phyloP scores from a whole-genome alignment of 2,113 vertebrate species.

The Lontra canadensis region DNA sequence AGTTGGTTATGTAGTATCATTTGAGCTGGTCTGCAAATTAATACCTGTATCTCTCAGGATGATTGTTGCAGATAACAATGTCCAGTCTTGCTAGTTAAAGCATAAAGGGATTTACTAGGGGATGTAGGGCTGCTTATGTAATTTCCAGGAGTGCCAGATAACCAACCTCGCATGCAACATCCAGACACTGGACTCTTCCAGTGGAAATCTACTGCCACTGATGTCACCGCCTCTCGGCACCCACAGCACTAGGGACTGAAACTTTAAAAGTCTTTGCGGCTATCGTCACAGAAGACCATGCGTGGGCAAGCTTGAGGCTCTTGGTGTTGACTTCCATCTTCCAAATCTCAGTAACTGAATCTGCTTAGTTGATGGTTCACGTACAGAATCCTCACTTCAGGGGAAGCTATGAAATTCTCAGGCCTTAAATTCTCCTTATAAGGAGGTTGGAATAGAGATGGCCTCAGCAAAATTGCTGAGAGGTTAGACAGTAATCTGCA shows the following conservation, averaged over 20 bases:
- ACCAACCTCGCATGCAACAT: rapidly evolving
- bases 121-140: not conserved
- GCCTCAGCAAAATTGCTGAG: not conserved
- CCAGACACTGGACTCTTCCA: not conserved
- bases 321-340: not conserved
- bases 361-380: not conserved
- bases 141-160: not conserved
- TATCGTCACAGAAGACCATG: too few relatives aligned
- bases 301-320: not conserved
- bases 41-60: not conserved
- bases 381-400: not conserved
- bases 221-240: not conserved
- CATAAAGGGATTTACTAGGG: not conserved
- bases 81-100: not conserved
- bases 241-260: not conserved
- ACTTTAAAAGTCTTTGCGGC: not conserved
- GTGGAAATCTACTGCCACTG: not conserved
- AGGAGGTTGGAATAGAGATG: not conserved
- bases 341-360: not conserved
- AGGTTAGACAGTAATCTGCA: not conserved
- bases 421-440: not conserved
- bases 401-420: not conserved
- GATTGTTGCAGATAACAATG: not conserved
- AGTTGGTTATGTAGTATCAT: not conserved
- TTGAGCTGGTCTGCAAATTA: not conserved